A percentile compares a stretch with the other conserved stretches of the same genome.
Conservation (phyloP, 2,113 vertebrate species). For the Calyptommatus sinebrachiatus region DNA sequence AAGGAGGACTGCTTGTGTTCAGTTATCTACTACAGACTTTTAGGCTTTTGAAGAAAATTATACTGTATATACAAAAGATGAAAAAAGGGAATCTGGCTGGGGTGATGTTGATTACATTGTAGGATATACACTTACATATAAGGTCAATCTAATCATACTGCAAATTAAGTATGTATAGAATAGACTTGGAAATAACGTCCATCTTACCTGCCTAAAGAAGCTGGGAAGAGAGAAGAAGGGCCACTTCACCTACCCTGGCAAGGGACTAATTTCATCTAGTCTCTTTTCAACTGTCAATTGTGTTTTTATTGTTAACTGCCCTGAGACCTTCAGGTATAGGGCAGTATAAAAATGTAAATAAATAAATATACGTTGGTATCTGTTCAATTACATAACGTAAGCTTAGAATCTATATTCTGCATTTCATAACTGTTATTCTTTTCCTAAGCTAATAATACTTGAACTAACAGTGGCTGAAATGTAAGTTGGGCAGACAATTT, state of each 20-base stretch:
- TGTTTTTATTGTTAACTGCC: no score
- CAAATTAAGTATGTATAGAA: background rate
- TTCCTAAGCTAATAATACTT: background rate
- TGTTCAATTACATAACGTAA: no score
- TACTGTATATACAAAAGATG: background rate
- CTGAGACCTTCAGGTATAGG: no score
- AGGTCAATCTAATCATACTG: background rate
- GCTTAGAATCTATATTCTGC: background rate
- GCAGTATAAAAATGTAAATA: no score
- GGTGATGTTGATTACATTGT: background rate
- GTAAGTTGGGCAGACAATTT: no score
- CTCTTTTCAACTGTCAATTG: no score
- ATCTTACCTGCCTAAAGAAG: no score
- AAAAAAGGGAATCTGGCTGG: background rate
- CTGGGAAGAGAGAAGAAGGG: no score
- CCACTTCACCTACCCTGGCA: no score
- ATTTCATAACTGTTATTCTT: background rate
- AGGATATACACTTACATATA: no score
- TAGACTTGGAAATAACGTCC: no score
- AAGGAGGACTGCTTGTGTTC: conserved; percentile 21
- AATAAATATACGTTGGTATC: background rate
- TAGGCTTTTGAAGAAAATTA: conserved; percentile 6
- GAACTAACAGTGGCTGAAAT: background rate
- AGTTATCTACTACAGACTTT: conserved; percentile 13
- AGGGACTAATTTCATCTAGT: no score